A percentile compares a stretch with the other conserved stretches of the same genome.
Conservation (phyloP, 2,888 invertebrate species). For the Nemoura dubitans region DNA sequence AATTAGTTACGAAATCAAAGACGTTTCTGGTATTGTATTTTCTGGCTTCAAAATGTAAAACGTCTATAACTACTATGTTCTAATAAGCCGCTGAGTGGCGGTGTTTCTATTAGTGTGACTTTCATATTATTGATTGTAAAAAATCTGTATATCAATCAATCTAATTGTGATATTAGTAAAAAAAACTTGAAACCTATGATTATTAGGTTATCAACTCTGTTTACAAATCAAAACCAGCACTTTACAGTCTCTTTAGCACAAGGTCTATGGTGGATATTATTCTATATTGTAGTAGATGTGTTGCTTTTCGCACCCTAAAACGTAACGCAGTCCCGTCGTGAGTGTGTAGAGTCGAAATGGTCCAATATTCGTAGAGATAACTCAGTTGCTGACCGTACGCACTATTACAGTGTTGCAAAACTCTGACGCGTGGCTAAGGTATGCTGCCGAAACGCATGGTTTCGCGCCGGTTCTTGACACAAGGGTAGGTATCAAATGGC, state of each 20-base stretch:
- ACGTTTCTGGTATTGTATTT: no score
- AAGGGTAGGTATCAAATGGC: no score
- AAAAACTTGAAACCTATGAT: not conserved
- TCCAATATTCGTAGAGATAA: not conserved
- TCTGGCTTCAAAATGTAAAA: no score
- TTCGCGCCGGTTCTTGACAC: no score
- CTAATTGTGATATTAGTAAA: slow-evolving; percentile 43
- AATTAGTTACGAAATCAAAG: no score
- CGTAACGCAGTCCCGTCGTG: not conserved
- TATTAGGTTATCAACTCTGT: not conserved
- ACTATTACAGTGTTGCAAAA: no score
- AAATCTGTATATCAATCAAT: slow-evolving; percentile 40
- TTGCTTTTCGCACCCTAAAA: not conserved
- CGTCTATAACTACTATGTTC: no score
- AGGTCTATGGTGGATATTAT: not conserved
- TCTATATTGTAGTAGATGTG: not conserved
- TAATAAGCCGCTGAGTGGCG: no score
- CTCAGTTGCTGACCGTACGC: no score
- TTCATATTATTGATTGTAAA: slow-evolving; percentile 19
- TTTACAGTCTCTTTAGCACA: not conserved
- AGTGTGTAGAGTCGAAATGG: not conserved
- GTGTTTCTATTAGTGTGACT: no score
- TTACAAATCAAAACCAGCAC: not conserved
- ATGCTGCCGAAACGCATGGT: no score
- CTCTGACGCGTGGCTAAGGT: no score